Evolutionary conservation across 1,140 invertebrate genomes (phyloP), one percentile per base, ranked within the genome.

Genomic region (Cydia splendana): DNA sequence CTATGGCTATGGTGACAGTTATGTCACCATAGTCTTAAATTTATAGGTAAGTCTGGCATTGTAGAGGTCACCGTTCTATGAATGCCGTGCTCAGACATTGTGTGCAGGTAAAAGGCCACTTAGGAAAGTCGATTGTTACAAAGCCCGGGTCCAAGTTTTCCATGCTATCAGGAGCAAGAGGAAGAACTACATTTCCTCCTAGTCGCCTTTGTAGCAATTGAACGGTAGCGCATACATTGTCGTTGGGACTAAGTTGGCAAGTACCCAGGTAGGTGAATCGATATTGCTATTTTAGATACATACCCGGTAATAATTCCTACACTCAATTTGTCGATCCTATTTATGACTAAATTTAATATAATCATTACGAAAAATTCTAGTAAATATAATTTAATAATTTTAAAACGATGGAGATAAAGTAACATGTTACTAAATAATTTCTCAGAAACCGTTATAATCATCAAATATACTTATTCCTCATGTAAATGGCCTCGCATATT

Each of bases 121-220:
- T 62, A 76, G 75, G 45, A 78, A 79, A 79, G 79, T 80, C 78
- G 76, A 79, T 75, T 77, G 77, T 80, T 83, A 80, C 79, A 81
- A 79, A 83, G 78, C 81, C 75, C 76, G 74, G 73, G 73, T 69
- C 76, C 77, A 80, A 79, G 80, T 83, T 81, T 78, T 80, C 69
- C 80, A 74, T 77, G 77, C 78, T 48, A 78, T 76, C 79, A n/a
- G n/a, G 78, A 79, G 76, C 76, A 69, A 71, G 62, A 79, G 76
- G 79, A 81, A 80, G 76, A 78, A 75, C 48, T 75, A 79, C 73
- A 51, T 77, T 78, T 77, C 74, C 77, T 77, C 69, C 74, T 65
- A 77, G 77, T 79, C 76, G 77, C 74, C 75, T 80, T 81, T 83
- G 78, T 78, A 74, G 78, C 80, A 71, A 79, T 81, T 75, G 80